Evolutionary conservation across 2,797 vertebrate genomes (phyloP).

Genomic region (Urophycis tenuis): DNA sequence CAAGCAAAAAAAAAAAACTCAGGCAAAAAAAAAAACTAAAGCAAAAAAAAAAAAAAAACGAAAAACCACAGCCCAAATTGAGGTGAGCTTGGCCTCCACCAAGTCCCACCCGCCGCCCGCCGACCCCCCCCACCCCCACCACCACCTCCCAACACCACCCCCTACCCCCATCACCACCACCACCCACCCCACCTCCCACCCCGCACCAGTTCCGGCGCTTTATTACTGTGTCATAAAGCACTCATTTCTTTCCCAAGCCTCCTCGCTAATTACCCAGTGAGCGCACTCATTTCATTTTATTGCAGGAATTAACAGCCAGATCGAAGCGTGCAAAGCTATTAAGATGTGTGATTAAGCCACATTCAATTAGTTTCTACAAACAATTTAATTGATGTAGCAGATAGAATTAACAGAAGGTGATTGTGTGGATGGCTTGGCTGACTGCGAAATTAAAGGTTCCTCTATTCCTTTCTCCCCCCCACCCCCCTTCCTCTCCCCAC

Average conservation of each 20-base stretch:
- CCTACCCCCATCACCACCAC: no score
- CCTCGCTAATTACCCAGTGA: conserved; percentile 99
- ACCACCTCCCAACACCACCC: no score
- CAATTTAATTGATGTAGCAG: conserved; percentile 99
- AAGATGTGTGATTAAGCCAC: conserved; percentile 99
- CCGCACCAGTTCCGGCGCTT: conserved; percentile 76
- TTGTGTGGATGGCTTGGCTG: conserved; percentile 98
- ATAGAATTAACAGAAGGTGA: conserved; percentile 99
- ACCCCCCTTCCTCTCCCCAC: conserved; percentile 24
- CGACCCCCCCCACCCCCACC: no score
- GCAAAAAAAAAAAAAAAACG: no score
- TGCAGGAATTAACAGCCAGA: conserved; percentile 99
- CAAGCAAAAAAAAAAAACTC: conserved; percentile 48
- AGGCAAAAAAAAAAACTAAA: no score
- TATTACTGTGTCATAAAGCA: conserved; percentile 98
- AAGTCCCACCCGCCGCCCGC: no score
- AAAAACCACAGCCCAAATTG: conserved; percentile 44
- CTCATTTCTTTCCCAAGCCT: conserved; percentile 99
- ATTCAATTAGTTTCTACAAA: conserved; percentile 99
- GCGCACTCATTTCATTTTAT: conserved; percentile 99
- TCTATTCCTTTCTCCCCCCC: conserved; percentile 16
- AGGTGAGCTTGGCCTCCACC: conserved; percentile 61
- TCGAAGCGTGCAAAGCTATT: conserved; percentile 99
- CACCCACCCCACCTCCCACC: no score
- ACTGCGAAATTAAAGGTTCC: conserved; percentile 90